Conservation (phyloP, 1,140 invertebrate genomes). For the Wiebesia pumilae region DNA sequence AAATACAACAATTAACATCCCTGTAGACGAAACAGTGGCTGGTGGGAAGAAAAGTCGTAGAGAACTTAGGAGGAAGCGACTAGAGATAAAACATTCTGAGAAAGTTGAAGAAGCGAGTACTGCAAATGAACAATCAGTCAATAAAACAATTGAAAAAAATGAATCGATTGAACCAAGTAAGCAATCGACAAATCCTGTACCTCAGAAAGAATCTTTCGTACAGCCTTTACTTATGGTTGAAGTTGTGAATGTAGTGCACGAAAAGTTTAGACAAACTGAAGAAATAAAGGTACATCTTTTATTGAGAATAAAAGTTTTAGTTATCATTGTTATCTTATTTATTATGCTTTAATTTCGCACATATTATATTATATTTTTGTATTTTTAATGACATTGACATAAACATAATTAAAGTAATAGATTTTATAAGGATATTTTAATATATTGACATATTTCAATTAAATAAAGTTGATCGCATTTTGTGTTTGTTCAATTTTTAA, state of each 20-base stretch:
- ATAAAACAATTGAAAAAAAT: slow-evolving; percentile 43
- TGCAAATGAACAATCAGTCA: slow-evolving; percentile 45
- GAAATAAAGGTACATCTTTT: slow-evolving; percentile 88
- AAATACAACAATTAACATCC: slow-evolving; percentile 81
- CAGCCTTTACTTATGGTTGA: slow-evolving; percentile 91
- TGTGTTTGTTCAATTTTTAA: not conserved
- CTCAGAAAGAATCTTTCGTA: slow-evolving; percentile 72
- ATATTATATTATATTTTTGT: no score
- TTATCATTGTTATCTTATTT: no score
- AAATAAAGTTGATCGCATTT: slow-evolving; percentile 24
- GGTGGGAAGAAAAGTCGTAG: slow-evolving; percentile 63
- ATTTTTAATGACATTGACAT: no score
- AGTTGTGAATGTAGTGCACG: slow-evolving; percentile 94
- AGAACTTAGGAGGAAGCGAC: slow-evolving; percentile 60
- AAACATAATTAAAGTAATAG: no score
- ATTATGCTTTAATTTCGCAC: no score
- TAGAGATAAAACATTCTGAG: slow-evolving; percentile 54
- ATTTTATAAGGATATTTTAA: no score
- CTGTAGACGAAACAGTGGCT: slow-evolving; percentile 67
- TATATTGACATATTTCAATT: not conserved
- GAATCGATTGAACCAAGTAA: slow-evolving; percentile 31
- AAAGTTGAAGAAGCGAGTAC: slow-evolving; percentile 49
- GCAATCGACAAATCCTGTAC: slow-evolving; percentile 37
- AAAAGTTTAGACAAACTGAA: slow-evolving; percentile 92
- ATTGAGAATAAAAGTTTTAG: not conserved